Base-by-base conservation (phyloP, 2,113 vertebrate genomes). In the Pomatorhinus ruficollis region DNA sequence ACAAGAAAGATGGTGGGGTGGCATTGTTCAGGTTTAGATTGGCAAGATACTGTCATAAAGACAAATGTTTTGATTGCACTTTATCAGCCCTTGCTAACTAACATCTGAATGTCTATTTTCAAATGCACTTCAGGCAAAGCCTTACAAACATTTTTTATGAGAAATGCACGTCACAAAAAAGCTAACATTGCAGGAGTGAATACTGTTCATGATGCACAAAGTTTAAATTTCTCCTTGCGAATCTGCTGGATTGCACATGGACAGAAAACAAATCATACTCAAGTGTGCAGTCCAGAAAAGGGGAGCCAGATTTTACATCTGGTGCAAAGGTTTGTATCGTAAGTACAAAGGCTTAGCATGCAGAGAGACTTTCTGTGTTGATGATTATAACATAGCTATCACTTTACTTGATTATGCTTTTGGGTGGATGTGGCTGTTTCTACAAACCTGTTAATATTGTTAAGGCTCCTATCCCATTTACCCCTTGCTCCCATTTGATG, bases 361-460 rank as follows among this genome's bases (percentile, higher is more conserved):
- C 52, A 86, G 78, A 25, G 63, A 80, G 50, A 54, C 45, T 88
- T 85, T 93, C 37, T 81, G 22, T 83, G 52, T 90, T 95, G 96
- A 93, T 95, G 90, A 83, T 83, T 95, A 37, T 97, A 96, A 83
- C 87, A 88, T 74, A 90, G 50, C 92, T 93, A 25, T 88, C 6
- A 3, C 79, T 96, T 93, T 57, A 85, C 90, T 95, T 93, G 71
- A 90, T 93, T 96, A 74, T 78, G 47, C 90, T 95, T 96, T 86
- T 91, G 83, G 68, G 92, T 96, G 52, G 54, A 87, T 4, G 11
- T 83, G 75, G 82, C 72, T 90, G 54, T 92, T 96, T 93, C 39
- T 89, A 42, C 69, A 96, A 92, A 93, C 47, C 93, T 94, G 92
- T 94, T 96, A 95, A 94, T 94, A 90, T 95, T 94, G 70, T 96